phyloP scores from a whole-genome alignment of 1,140 invertebrate genomes.

The Anastrepha obliqua region DNA sequence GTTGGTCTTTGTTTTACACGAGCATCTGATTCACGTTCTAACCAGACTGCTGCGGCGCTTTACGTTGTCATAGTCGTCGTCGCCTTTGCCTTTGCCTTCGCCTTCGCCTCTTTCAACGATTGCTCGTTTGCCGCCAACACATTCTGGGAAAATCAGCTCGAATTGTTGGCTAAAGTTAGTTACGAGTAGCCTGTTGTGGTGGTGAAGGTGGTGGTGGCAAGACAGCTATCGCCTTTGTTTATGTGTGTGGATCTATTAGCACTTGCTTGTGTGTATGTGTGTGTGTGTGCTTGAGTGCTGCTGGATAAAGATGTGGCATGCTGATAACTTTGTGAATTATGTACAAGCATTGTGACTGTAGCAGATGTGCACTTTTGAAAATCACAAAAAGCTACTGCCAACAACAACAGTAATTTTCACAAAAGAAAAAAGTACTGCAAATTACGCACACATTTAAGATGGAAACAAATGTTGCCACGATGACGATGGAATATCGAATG shows the following conservation, averaged over 20 bases:
- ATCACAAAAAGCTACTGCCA: background rate
- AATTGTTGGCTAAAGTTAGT: conserved; percentile 13
- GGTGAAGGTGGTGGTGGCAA: no score
- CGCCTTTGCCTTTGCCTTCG: background rate
- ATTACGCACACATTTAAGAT: background rate
- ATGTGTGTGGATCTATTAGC: conserved; percentile 30
- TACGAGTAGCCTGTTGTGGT: background rate
- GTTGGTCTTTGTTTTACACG: background rate
- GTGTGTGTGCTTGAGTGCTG: conserved; percentile 29
- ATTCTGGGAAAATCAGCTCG: conserved; percentile 35
- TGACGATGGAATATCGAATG: conserved; percentile 46
- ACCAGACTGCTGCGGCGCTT: background rate
- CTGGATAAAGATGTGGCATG: conserved; percentile 43
- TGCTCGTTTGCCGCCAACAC: background rate
- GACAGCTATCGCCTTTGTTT: background rate
- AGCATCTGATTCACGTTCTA: conserved; percentile 30
- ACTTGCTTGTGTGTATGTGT: background rate
- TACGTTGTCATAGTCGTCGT: conserved; percentile 7
- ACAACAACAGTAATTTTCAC: background rate
- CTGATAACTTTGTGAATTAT: conserved; percentile 52
- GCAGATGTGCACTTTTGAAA: conserved; percentile 42
- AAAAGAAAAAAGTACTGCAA: background rate
- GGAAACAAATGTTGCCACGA: conserved; percentile 43
- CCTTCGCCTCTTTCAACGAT: background rate
- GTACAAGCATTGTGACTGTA: conserved; percentile 1